phyloP scores from a whole-genome alignment of 2,888 invertebrate genomes.

The Stenurella melanura region DNA sequence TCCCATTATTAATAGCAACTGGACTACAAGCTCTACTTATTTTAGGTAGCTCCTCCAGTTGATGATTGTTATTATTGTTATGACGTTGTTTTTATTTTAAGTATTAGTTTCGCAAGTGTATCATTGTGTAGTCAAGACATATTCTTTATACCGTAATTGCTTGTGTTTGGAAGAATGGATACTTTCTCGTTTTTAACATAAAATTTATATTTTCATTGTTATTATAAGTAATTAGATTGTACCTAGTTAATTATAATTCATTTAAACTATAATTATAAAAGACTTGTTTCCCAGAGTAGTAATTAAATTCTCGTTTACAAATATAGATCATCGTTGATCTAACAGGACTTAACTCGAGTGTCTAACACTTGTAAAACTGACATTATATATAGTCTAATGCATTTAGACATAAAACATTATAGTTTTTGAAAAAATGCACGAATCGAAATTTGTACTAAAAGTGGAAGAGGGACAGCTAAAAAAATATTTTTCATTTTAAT shows the following conservation, averaged over 20 bases:
- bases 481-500: too few species aligned
- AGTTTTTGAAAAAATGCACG: too few species aligned
- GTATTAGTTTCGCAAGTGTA: conserved; percentile 25
- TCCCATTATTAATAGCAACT: conserved; percentile 28
- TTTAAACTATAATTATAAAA: conserved; percentile 27
- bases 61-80: conserved; percentile 44
- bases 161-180: conserved; percentile 18
- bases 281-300: conserved; percentile 28
- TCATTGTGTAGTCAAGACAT: conserved; percentile 18
- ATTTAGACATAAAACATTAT: too few species aligned
- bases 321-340: not conserved
- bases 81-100: conserved; percentile 43
- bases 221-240: conserved; percentile 25
- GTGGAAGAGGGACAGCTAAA: too few species aligned
- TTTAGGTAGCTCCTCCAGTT: conserved; percentile 27
- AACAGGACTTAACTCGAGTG: not conserved
- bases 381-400: too few species aligned
- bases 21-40: conserved; percentile 38
- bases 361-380: not conserved
- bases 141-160: conserved; percentile 21
- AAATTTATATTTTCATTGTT: conserved; percentile 35
- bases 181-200: conserved; percentile 37
- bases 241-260: conserved; percentile 27
- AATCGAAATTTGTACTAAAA: too few species aligned
- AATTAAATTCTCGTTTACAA: conserved; percentile 24